phyloP scores from a whole-genome alignment of 1,140 invertebrate genomes.

The Diuraphis noxia region DNA sequence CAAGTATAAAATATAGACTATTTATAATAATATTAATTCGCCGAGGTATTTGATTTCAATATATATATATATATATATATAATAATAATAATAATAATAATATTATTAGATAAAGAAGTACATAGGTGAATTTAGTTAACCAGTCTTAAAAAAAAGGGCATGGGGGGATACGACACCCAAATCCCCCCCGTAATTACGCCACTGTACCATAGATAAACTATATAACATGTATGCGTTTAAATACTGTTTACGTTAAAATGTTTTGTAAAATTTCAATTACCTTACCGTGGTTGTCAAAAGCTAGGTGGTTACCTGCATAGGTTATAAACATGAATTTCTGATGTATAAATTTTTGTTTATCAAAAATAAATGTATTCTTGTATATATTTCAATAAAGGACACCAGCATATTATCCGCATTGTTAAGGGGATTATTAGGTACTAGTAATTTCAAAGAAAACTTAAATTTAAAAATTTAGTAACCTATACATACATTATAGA shows the following conservation, averaged over 20 bases:
- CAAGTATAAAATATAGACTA: no score
- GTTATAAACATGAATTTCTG: not conserved
- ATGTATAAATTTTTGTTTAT: not conserved
- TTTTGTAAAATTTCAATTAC: not conserved
- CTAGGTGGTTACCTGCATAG: not conserved
- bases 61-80: no score
- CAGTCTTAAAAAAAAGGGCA: no score
- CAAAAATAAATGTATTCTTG: not conserved
- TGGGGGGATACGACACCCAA: no score
- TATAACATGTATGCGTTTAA: no score
- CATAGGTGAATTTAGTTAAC: no score
- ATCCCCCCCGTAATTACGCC: no score
- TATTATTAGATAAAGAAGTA: no score
- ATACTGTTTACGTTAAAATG: not conserved
- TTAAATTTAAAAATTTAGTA: not conserved
- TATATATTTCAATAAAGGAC: not conserved
- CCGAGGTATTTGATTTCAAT: no score
- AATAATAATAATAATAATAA: no score
- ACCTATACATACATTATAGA: not conserved
- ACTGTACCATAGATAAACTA: no score
- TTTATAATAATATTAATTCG: no score
- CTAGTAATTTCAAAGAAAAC: not conserved
- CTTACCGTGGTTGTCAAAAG: not conserved
- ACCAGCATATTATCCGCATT: not conserved
- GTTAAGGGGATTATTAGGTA: not conserved